These are phyloP conservation scores for Theretra japonica DNA, from an alignment of 2,888 invertebrate genomes.

Conservation along the genomic window DNA sequence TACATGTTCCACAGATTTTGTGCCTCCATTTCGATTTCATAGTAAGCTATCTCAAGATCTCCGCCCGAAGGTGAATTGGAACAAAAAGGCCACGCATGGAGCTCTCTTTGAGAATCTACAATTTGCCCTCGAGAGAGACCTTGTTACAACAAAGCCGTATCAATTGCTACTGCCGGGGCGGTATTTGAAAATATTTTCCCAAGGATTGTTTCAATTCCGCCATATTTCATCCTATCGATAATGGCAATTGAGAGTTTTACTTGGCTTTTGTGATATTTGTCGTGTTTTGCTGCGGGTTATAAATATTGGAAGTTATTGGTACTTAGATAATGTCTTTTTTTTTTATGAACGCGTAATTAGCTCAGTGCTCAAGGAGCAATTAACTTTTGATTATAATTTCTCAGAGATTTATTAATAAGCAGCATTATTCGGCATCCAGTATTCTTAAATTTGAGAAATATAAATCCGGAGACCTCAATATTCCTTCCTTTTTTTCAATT, in stretches of 20 bases:
- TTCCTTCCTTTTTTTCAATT: no score
- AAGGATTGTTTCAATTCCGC: constrained; percentile 2
- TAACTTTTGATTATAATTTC: no score
- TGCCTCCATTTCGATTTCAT: constrained; percentile 17
- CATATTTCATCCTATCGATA: not conserved
- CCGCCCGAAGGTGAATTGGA: constrained; percentile 22
- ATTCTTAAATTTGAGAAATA: no score
- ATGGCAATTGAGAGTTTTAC: not conserved
- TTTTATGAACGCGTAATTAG: no score
- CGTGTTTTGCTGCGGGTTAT: no score
- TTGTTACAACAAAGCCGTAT: constrained; percentile 28
- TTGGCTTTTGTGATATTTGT: not conserved
- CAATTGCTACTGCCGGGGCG: constrained; percentile 9
- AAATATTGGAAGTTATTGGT: no score
- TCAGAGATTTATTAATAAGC: no score
- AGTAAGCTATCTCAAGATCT: constrained; percentile 34
- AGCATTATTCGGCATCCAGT: no score
- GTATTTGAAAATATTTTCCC: constrained; percentile 27
- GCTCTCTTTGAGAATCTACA: constrained; percentile 32
- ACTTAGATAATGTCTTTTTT: no score
- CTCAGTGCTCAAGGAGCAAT: no score
- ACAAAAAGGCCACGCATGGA: constrained; percentile 16
- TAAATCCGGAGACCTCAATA: no score
- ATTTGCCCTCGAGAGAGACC: constrained; percentile 28
- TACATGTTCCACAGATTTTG: constrained; percentile 1